Conservation (phyloP, 37 sponge, comb jelly and placozoan species). For the Eunapius fragilis region DNA sequence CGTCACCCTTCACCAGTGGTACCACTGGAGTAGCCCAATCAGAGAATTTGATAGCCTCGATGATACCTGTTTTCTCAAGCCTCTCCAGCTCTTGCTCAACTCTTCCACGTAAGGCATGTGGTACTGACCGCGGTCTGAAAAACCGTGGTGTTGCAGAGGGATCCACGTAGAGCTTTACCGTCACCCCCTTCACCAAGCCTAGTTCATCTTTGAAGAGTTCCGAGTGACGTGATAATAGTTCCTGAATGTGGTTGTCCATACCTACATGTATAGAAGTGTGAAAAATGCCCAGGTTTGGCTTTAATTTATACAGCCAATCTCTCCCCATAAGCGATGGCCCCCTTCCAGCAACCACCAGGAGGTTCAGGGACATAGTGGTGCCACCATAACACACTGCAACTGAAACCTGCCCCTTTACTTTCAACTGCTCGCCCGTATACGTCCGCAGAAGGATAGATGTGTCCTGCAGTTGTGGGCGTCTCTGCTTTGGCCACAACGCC, state of each 20-base stretch:
- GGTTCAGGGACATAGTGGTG: background rate
- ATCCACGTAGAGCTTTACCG: too few species aligned
- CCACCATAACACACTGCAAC: background rate
- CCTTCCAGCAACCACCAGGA: slow-evolving; percentile 16
- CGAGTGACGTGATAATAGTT: too few species aligned
- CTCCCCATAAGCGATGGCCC: slow-evolving; percentile 37
- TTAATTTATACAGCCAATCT: background rate
- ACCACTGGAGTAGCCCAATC: slow-evolving; percentile 33
- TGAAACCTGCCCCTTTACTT: background rate
- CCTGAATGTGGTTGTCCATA: too few species aligned
- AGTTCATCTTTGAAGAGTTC: too few species aligned
- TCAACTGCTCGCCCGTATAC: background rate
- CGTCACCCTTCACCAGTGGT: slow-evolving; percentile 1
- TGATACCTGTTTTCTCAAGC: background rate
- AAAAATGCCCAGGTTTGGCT: too few species aligned
- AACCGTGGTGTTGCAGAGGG: background rate
- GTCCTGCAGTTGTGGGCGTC: too few species aligned
- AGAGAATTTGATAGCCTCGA: background rate
- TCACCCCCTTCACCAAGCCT: too few species aligned
- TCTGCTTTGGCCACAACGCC: too few species aligned
- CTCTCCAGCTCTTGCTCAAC: slow-evolving; percentile 14
- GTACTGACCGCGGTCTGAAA: slow-evolving; percentile 1
- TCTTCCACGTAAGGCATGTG: slow-evolving; percentile 3
- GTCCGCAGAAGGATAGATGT: too few species aligned
- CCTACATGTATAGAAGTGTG: too few species aligned